Base-by-base conservation (phyloP, 2,113 vertebrate species). In the Indicator maculatus region DNA sequence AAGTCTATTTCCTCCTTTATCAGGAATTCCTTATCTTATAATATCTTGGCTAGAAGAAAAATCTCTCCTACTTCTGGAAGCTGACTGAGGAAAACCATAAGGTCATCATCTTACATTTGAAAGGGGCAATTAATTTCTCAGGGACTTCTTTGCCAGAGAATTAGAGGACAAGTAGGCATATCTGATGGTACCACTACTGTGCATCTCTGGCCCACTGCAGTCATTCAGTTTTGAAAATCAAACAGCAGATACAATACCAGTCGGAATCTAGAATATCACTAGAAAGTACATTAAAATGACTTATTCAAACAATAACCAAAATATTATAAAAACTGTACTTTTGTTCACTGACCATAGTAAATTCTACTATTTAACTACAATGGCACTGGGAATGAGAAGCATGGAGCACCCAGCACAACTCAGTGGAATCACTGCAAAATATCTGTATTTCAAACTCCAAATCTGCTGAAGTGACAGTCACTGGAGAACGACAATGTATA, bases 391-490 rank as follows among this genome's bases (percentile, higher is more conserved):
- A 89, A 84, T 61, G 38, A 67, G 30, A 27, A 83, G 20, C 10
- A 38, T 53, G 76, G 11, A 76, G 63, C 53, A 71, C 1, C 17
- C 44, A 75, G 61, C 21, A 39, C 3, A 9, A 88, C 0, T 8
- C 17, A 58, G 61, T 3, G 77, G 67, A 90, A 88, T 81, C 66
- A 80, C 2, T 83, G 84, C 61, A 92, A 58, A 89, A 52, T 16
- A 16, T 59, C 60, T 50, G 13, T 71, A 83, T 89, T 91, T 96
- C 66, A 45, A 96, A 92, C 36, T 81, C 75, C 67, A 58, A 80
- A 91, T 63, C 69, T 95, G 93, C 84, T 86, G 1, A 71, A 94
- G 59, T 66, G 81, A 95, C 82, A 90, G 63, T 75, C 79, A 59
- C 44, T 77, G 84, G 70, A 83, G 76, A 95, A 77, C 28, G 86